Conservation (phyloP, 1,140 invertebrate genomes). For the Temnothorax nylanderi region DNA sequence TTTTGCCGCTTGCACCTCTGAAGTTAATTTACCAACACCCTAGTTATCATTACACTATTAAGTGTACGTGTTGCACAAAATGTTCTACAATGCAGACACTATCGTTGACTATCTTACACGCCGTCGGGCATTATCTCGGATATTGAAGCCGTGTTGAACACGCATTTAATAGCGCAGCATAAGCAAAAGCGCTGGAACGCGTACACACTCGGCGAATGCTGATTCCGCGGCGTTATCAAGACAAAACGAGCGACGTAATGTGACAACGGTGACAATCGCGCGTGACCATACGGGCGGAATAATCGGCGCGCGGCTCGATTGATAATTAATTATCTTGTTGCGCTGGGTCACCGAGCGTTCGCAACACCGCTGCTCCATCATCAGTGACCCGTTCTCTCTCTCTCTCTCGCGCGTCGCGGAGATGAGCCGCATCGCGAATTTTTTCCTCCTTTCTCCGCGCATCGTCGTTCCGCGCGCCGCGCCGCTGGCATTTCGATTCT, state of each 20-base stretch:
- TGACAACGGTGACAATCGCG: constrained; percentile 34
- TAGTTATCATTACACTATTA: neutral
- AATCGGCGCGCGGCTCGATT: constrained; percentile 73
- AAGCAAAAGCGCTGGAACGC: constrained; percentile 26
- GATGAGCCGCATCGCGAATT: constrained; percentile 34
- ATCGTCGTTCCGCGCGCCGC: neutral
- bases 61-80: constrained; percentile 12
- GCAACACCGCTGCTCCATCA: constrained; percentile 42
- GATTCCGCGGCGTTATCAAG: constrained; percentile 53
- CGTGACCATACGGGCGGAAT: constrained; percentile 26
- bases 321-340: constrained; percentile 81
- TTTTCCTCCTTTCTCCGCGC: neutral
- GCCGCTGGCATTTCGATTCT: neutral
- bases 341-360: constrained; percentile 30
- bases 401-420: constrained; percentile 8
- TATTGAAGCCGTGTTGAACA: constrained; percentile 49
- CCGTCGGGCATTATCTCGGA: constrained; percentile 46
- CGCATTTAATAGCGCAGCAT: constrained; percentile 50
- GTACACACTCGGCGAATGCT: constrained; percentile 40
- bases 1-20: neutral
- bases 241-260: constrained; percentile 29
- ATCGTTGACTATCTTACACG: constrained; percentile 23
- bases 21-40: neutral
- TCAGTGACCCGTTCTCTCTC: constrained; percentile 56
- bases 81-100: constrained; percentile 33